Percentiles rank a stretch among this genome's conserved stretches.
Evolutionary conservation across 2,888 invertebrate genomes (phyloP).

Genomic region (Junonia oenone): DNA sequence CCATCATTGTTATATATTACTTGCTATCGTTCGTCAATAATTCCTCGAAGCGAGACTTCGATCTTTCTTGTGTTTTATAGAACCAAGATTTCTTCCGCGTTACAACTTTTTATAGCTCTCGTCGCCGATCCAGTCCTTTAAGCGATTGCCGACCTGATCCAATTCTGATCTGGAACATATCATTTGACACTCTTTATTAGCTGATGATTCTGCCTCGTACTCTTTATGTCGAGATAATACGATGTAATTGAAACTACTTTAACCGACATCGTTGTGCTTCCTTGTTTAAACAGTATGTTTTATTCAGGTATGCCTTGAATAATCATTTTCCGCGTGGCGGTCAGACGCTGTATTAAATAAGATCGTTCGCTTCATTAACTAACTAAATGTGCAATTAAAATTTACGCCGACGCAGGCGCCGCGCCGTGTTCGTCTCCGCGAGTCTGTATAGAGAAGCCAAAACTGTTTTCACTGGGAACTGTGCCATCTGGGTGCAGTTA

Average conservation of each 20-base stretch:
- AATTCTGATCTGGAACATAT: slow-evolving; percentile 46
- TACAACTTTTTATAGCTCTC: slow-evolving; percentile 47
- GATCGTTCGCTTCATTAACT: slow-evolving; percentile 1
- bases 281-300: slow-evolving; percentile 6
- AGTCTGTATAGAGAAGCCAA: slow-evolving; percentile 34
- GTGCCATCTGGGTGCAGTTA: slow-evolving; percentile 59
- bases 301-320: slow-evolving; percentile 10
- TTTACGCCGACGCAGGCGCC: slow-evolving; percentile 5
- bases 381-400: slow-evolving; percentile 12
- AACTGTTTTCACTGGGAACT: slow-evolving; percentile 57
- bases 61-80: slow-evolving; percentile 57
- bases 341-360: slow-evolving; percentile 4
- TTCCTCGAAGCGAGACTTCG: slow-evolving; percentile 68
- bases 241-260: background rate
- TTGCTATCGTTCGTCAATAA: slow-evolving; percentile 52
- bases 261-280: slow-evolving; percentile 4
- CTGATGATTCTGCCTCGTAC: background rate
- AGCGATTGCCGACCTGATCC: slow-evolving; percentile 48
- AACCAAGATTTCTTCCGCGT: slow-evolving; percentile 61
- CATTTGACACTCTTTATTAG: slow-evolving; percentile 29
- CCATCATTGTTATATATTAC: slow-evolving; percentile 59
- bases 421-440: background rate
- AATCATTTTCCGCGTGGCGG: slow-evolving; percentile 16
- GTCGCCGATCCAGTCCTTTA: slow-evolving; percentile 47
- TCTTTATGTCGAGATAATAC: background rate